These are phyloP conservation scores for Limenitis camilla DNA, from an alignment of 2,888 invertebrate species.

Conservation along the genomic window DNA sequence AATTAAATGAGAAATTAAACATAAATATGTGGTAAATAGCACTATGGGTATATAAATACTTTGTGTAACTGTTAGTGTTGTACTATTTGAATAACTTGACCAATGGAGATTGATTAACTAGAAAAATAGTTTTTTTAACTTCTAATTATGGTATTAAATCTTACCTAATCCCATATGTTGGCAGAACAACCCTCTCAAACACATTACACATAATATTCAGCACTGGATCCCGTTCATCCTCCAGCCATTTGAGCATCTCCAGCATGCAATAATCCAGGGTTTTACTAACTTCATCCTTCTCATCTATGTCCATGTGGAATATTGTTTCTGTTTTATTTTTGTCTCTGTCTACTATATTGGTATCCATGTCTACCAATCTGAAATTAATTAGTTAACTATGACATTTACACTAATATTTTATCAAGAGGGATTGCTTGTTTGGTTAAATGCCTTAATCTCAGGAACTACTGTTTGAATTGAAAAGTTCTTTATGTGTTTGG, in stretches of 20 bases:
- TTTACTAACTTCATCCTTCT: conserved; percentile 60
- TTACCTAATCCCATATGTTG: conserved; percentile 83
- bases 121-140: not conserved
- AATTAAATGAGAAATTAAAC: no score
- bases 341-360: conserved; percentile 73
- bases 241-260: conserved; percentile 80
- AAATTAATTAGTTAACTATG: no score
- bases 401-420: no score
- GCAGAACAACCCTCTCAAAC: conserved; percentile 87
- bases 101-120: not conserved
- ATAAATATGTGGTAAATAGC: no score
- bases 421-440: no score
- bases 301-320: conserved; percentile 74
- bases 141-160: not conserved
- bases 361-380: conserved; percentile 84
- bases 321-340: conserved; percentile 66
- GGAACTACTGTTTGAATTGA: no score
- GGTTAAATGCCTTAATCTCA: no score
- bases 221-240: conserved; percentile 75
- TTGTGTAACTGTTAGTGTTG: no score
- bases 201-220: conserved; percentile 77
- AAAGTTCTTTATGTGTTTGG: no score
- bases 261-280: conserved; percentile 85
- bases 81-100: no score
- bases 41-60: no score